phyloP scores from a whole-genome alignment of 2,888 invertebrate genomes.

The Steromphala cineraria region DNA sequence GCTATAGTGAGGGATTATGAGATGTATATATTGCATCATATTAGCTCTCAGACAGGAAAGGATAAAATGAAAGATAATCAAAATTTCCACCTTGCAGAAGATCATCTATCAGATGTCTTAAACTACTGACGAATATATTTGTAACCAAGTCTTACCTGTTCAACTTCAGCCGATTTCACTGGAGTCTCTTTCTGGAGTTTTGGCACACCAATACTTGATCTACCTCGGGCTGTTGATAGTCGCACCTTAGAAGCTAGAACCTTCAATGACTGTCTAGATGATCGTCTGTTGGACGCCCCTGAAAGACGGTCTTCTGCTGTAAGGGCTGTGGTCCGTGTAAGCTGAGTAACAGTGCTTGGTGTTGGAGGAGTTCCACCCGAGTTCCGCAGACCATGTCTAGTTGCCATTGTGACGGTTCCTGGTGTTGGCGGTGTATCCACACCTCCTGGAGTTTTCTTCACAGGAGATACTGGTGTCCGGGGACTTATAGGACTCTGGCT shows the following conservation, averaged over 20 bases:
- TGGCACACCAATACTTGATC: not conserved
- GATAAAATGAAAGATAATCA: no score
- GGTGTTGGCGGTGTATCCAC: constrained; percentile 24
- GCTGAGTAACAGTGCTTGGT: not conserved
- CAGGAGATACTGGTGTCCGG: not conserved
- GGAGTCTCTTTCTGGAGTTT: no score
- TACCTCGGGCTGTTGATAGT: not conserved
- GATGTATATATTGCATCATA: no score
- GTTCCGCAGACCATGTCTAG: not conserved
- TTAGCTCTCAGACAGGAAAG: no score
- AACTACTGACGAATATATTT: no score
- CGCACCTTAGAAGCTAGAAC: constrained; percentile 2
- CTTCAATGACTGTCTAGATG: constrained; percentile 14
- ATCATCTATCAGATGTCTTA: no score
- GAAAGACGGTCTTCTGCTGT: not conserved
- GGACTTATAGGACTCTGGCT: constrained; percentile 27
- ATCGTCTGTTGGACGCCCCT: not conserved
- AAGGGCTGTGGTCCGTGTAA: not conserved
- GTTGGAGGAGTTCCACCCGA: not conserved
- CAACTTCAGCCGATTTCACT: no score
- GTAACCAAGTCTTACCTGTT: no score
- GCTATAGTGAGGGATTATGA: no score
- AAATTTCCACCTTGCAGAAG: no score
- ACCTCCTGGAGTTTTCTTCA: not conserved
- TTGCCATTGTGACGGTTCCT: not conserved